Base-by-base conservation (phyloP, 2,113 vertebrate species). In the Serilophus lunatus region DNA sequence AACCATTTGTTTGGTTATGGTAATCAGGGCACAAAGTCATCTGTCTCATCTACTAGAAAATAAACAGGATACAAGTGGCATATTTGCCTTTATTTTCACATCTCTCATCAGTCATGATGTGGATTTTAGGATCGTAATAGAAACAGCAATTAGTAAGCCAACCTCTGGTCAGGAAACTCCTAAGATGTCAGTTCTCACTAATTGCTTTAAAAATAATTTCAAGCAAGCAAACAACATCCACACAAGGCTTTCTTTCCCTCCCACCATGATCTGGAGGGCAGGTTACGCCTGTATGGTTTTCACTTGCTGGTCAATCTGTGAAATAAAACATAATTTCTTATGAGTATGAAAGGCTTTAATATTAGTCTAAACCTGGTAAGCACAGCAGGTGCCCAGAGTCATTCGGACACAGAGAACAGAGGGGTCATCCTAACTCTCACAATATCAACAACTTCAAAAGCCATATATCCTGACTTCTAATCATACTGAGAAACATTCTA, bases 391-490 rank as follows among this genome's bases (percentile, higher is more conserved):
- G 38, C 66, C 25, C 38, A n/a, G 57, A 66, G 56, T 40, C 0
- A 0, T 33, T 54, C 42, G 22, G 49, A 86, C 25, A 28, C 5
- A 1, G 22, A 22, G 31, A 72, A 40, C 0, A 0, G 53, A 28
- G 4, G 1, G 13, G 44, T 15, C 0, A 0, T 56, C 53, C 45
- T 6, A 25, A 50, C n/a, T 22, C 23, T 23, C 50, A 38, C 31
- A 59, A 26, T 3, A 29, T 0, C 1, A 74, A 18, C 59, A 81
- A 72, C 40, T 74, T 44, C 38, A 81, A 75, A 70, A 77, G 45
- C 56, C 79, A 51, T 0, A 1, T 3, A 16, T 18, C 8, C 56
- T 65, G 31, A 66, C 4, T 17, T 42, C 49, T 31, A n/a, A 64
- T 49, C 57, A 12, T 31, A 28, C 20, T 22, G 17, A 68, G 35